Conservation (phyloP, 2,797 vertebrate genomes). For the Pelobates cultripes region DNA sequence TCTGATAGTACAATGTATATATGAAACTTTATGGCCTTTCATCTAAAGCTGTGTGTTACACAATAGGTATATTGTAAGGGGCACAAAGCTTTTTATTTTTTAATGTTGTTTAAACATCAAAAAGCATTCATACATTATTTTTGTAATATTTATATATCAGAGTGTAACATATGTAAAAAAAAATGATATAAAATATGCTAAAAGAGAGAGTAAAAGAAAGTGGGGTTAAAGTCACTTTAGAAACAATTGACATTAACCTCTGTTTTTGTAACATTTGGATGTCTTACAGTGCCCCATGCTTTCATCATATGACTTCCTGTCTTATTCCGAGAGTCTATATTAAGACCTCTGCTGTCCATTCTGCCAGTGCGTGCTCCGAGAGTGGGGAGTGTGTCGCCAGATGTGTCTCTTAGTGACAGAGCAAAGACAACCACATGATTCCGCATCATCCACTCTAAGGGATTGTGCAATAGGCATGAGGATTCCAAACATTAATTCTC, state of each 20-base stretch:
- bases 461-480: background rate
- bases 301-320: background rate
- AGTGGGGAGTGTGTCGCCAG: background rate
- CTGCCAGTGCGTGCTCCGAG: background rate
- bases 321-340: background rate
- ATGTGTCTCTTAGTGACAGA: background rate
- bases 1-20: no score
- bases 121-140: no score
- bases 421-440: background rate
- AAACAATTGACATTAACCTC: background rate
- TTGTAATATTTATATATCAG: no score
- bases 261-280: background rate
- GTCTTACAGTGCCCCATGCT: background rate
- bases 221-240: background rate
- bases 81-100: no score
- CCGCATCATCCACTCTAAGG: background rate
- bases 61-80: no score
- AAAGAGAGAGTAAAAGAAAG: no score
- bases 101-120: no score
- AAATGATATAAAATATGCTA: no score
- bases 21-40: no score
- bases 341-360: background rate
- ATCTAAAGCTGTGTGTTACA: no score
- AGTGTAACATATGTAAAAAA: no score
- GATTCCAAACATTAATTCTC: no score